Base-by-base conservation (phyloP, 1,140 invertebrate genomes). In the Trichonephila clavipes region DNA sequence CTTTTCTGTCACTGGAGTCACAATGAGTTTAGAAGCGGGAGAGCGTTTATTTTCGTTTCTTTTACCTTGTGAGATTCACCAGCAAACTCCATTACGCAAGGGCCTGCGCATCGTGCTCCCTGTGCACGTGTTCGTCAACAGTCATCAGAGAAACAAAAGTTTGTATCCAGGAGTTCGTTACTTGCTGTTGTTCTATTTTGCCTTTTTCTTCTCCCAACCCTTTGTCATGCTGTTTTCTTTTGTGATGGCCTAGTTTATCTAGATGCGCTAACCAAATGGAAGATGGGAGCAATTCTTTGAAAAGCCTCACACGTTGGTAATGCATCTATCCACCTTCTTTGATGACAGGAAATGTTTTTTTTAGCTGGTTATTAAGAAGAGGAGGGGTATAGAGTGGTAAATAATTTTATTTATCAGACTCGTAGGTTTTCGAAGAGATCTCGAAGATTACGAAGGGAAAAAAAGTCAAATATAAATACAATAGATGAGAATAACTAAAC, bases 81-180 rank as follows among this genome's bases (percentile, higher is more conserved):
- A 34, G 72, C 34, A 18, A 77, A 77, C 72, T 40, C 72, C 28
- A 40, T 77, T 77, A 77, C 72, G 72, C 72, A 77, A 40, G 72
- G 14, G 28, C 40, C 34, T 77, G 72, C 72, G 72, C 72, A 77
- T 77, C 72, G 72, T 77, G 72, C 72, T 77, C 12, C 28, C 72
- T 5, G 24, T 18, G 72, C 72, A 77, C 28, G 72, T 77, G 72
- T 77, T 77, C 72, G 72, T 77, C 28, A 40, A 77, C 72, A 77
- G 72, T 77, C 72, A 77, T 77, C 72, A 77, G 72, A 77, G 28
- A 77, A 77, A 77, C 66, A 69, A 69, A 77, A 77, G 72, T 77
- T 77, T 40, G 72, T 16, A 77, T 40, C 28, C 72, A 28, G 14
- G 72, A 77, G 72, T 77, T 77, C 72, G 72, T 77, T 77, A 77